These are phyloP conservation scores for Asbolus verrucosus DNA, from an alignment of 1,140 invertebrate species.

Conservation along the genomic window DNA sequence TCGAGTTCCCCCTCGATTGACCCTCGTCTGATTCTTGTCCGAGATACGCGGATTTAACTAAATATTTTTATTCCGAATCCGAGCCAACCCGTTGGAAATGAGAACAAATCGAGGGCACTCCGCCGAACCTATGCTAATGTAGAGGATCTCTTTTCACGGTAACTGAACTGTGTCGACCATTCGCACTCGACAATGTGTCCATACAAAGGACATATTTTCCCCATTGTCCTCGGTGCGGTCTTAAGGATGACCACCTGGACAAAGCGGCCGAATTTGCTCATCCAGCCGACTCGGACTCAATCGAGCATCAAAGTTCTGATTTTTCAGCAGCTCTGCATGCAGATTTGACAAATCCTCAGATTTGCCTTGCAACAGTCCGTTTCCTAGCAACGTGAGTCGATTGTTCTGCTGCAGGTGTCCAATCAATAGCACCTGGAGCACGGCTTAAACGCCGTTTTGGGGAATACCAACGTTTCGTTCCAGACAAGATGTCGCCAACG, in stretches of 20 bases:
- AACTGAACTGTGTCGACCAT: constrained; percentile 43
- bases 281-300: constrained; percentile 13
- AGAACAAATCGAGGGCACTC: constrained; percentile 11
- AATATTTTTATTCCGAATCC: constrained; percentile 15
- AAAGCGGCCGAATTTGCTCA: constrained; percentile 27
- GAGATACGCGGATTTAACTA: constrained; percentile 33
- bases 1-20: constrained; percentile 17
- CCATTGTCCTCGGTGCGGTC: constrained; percentile 26
- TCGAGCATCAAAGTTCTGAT: constrained; percentile 17
- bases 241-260: constrained; percentile 29
- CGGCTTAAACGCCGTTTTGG: constrained; percentile 48
- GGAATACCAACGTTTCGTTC: constrained; percentile 39
- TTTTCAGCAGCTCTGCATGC: constrained; percentile 57
- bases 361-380: constrained; percentile 61
- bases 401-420: constrained; percentile 64
- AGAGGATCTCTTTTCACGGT: constrained; percentile 28
- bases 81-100: constrained; percentile 26
- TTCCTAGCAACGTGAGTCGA: constrained; percentile 63
- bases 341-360: constrained; percentile 63
- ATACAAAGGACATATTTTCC: constrained; percentile 18
- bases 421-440: constrained; percentile 63
- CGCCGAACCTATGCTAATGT: constrained; percentile 33
- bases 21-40: constrained; percentile 18
- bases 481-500: constrained; percentile 46
- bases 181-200: constrained; percentile 23